Conservation (phyloP, 2,113 vertebrate genomes). For the Symphodus melops region DNA sequence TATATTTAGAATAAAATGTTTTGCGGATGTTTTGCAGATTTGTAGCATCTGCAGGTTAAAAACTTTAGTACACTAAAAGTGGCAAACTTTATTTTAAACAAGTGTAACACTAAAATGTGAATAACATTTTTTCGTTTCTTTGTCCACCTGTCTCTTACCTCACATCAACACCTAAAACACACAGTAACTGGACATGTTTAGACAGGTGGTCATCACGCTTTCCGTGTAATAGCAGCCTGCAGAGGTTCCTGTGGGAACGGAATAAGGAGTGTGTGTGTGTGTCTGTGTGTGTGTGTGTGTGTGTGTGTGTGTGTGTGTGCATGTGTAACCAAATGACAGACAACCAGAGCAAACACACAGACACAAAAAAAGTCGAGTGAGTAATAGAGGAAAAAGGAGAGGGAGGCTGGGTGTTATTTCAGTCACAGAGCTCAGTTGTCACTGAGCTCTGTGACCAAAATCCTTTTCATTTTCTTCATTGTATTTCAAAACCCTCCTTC, state of each 20-base stretch:
- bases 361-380: constrained; percentile 19
- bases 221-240: constrained; percentile 41
- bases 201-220: constrained; percentile 64
- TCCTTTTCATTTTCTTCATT: constrained; percentile 43
- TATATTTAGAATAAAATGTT: no score
- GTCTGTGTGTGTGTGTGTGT: constrained; percentile 9
- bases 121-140: constrained; percentile 20
- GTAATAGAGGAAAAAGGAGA: not conserved
- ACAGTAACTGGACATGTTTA: constrained; percentile 51
- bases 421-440: constrained; percentile 58
- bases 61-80: not conserved
- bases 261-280: constrained; percentile 32
- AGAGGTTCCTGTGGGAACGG: constrained; percentile 43
- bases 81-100: not conserved
- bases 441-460: constrained; percentile 38
- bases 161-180: constrained; percentile 41
- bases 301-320: constrained; percentile 20
- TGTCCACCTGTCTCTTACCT: constrained; percentile 32
- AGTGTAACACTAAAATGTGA: not conserved
- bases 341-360: constrained; percentile 21
- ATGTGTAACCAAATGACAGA: constrained; percentile 50
- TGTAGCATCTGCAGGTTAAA: not conserved
- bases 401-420: constrained; percentile 32
- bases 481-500: constrained; percentile 59
- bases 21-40: not conserved